Evolutionary conservation across 2,113 vertebrate genomes (phyloP).

Genomic region (Nyctibius bracteatus): DNA sequence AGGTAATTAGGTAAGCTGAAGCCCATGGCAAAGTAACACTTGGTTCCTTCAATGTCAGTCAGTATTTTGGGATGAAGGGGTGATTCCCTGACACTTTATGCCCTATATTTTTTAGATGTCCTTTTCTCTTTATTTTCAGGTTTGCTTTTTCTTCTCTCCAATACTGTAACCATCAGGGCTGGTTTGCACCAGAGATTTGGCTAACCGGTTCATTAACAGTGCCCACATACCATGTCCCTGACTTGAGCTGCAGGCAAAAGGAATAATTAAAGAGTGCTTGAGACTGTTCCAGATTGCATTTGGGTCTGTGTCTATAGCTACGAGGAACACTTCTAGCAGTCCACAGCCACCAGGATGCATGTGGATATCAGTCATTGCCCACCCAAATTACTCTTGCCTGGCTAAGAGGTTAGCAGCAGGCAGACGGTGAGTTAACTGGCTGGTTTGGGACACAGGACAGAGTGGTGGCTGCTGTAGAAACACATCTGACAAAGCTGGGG

Average conservation of each 20-base stretch:
- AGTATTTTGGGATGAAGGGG: not conserved
- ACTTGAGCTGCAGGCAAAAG: not conserved
- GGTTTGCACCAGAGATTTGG: not conserved
- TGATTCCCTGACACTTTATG: not conserved
- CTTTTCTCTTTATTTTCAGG: not conserved
- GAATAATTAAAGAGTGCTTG: not conserved
- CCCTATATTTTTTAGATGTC: rapidly evolving
- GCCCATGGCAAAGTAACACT: not conserved
- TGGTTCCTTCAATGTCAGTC: not conserved
- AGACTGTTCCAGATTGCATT: not conserved
- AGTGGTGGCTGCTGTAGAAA: not conserved
- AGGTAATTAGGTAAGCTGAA: not conserved
- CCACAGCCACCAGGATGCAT: not conserved
- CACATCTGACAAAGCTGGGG: rapidly evolving
- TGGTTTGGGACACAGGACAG: not conserved
- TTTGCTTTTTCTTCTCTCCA: not conserved
- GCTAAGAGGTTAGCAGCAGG: not conserved
- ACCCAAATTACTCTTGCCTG: not conserved
- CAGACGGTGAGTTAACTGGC: not conserved
- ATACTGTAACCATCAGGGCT: not conserved
- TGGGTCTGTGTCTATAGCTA: not conserved
- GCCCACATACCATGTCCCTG: not conserved
- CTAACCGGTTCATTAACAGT: not conserved
- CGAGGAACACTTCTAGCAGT: not conserved
- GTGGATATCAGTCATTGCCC: not conserved